Conservation (phyloP, 2,888 invertebrate species). For the Caenorhabditis wallacei region DNA sequence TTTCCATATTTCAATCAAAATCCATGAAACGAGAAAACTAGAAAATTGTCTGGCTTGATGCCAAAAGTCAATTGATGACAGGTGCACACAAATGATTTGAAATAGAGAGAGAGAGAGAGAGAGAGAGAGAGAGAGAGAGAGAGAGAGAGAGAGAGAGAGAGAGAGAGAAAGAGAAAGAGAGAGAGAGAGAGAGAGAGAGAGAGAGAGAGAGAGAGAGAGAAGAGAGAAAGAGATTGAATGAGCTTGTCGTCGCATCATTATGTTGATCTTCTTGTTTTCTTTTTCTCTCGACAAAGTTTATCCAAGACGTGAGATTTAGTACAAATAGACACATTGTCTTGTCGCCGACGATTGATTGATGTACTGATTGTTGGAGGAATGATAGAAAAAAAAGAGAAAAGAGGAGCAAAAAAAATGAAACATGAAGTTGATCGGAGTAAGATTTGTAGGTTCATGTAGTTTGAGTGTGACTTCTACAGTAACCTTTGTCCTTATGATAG, state of each 20-base stretch:
- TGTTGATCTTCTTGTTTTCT: constrained; percentile 61
- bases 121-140: neutral
- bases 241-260: constrained; percentile 25
- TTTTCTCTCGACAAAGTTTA: constrained; percentile 60
- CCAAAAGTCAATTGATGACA: constrained; percentile 37
- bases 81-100: constrained; percentile 36
- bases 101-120: constrained; percentile 25
- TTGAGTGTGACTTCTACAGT: too few relatives aligned
- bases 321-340: constrained; percentile 54
- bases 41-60: constrained; percentile 37
- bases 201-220: constrained; percentile 8
- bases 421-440: neutral
- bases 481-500: too few relatives aligned
- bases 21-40: neutral
- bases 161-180: constrained; percentile 5
- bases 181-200: constrained; percentile 12
- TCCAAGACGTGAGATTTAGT: constrained; percentile 64
- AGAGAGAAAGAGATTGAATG: neutral
- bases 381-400: constrained; percentile 6
- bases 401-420: constrained; percentile 1
- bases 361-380: constrained; percentile 28
- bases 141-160: constrained; percentile 12
- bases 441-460: too few relatives aligned
- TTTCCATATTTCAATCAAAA: neutral
- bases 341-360: constrained; percentile 56